Conservation (phyloP, 2,113 vertebrate species). For the Butorides virescens region DNA sequence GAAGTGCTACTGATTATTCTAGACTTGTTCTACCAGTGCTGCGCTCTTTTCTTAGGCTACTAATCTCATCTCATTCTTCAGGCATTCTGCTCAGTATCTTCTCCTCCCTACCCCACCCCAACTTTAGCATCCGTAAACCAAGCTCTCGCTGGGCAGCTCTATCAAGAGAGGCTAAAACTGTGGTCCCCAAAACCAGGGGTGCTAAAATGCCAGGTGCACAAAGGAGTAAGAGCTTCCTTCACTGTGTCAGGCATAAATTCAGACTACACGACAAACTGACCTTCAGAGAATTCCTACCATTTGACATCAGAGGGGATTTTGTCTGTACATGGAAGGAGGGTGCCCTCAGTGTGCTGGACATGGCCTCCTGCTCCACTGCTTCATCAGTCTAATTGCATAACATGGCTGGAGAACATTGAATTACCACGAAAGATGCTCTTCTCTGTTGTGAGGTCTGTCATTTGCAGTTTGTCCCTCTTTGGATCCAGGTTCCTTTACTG, state of each 20-base stretch:
- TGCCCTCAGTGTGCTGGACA: neutral
- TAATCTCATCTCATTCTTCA: neutral
- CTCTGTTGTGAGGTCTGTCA: neutral
- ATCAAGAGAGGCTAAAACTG: neutral
- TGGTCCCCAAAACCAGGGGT: neutral
- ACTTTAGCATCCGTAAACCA: neutral
- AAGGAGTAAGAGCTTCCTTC: neutral
- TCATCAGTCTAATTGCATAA: neutral
- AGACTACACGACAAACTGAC: neutral
- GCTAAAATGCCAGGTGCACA: neutral
- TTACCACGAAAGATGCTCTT: neutral
- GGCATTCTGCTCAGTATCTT: neutral
- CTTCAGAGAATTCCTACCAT: neutral
- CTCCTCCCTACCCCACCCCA: rapidly evolving
- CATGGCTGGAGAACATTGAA: neutral
- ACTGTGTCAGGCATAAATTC: neutral
- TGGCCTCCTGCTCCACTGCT: neutral
- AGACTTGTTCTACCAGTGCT: neutral
- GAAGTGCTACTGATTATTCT: neutral
- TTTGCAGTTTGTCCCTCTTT: neutral
- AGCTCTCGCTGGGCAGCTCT: neutral
- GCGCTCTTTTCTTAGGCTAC: neutral
- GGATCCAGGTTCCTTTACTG: neutral
- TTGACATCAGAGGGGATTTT: neutral
- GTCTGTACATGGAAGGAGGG: neutral